Percentiles rank a stretch among this genome's conserved stretches.
phyloP scores from a whole-genome alignment of 2,888 invertebrate species.

The Agonopterix alstromeriana region DNA sequence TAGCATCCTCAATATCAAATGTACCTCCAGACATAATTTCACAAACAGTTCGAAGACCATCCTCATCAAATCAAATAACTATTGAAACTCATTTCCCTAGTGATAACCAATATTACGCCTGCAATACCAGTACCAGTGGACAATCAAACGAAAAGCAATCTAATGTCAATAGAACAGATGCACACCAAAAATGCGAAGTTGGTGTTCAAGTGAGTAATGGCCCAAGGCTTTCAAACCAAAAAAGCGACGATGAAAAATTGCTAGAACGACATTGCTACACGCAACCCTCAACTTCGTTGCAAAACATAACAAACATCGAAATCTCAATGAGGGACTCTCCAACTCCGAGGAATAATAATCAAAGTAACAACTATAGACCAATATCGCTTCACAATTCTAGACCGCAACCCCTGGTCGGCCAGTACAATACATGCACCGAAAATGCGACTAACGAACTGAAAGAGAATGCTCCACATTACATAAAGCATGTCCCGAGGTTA shows the following conservation, averaged over 20 bases:
- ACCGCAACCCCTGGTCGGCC: constrained; percentile 35
- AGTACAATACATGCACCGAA: constrained; percentile 43
- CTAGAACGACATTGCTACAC: constrained; percentile 55
- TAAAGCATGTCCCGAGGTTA: constrained; percentile 59
- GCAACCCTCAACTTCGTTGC: constrained; percentile 55
- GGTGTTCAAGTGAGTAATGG: constrained; percentile 51
- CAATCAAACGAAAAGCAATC: constrained; percentile 26
- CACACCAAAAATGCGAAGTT: constrained; percentile 46
- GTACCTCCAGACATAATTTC: constrained; percentile 69
- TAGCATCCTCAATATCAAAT: constrained; percentile 30
- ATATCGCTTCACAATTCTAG: constrained; percentile 62
- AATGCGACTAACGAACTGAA: constrained; percentile 58
- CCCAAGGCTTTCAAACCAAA: constrained; percentile 50
- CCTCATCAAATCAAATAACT: constrained; percentile 55
- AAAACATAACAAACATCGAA: constrained; percentile 71
- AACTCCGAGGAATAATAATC: constrained; percentile 34
- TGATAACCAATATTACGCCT: constrained; percentile 42
- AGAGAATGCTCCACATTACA: constrained; percentile 62
- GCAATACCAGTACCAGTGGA: constrained; percentile 24
- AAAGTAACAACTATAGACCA: constrained; percentile 56
- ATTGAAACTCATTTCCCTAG: constrained; percentile 68
- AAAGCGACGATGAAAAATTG: constrained; percentile 72
- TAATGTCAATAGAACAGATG: constrained; percentile 27
- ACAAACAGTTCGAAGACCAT: constrained; percentile 61
- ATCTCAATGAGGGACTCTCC: constrained; percentile 59